Evolutionary conservation across 2,113 vertebrate genomes (phyloP).

Genomic region (Microtus oregoni): DNA sequence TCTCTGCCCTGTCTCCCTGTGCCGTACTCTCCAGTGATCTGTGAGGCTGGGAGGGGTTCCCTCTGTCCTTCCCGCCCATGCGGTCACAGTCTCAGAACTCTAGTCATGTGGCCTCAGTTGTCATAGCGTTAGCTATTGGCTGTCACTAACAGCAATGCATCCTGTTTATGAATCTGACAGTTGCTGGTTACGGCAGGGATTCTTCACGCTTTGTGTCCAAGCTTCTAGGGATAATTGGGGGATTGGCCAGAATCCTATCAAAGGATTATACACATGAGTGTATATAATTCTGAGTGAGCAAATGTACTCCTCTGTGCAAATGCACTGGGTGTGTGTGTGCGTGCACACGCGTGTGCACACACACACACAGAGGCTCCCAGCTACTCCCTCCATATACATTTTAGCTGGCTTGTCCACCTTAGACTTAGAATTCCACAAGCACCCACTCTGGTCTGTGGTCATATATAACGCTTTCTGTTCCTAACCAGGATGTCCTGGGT

Average conservation of each 20-base stretch:
- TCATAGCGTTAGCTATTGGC: background rate
- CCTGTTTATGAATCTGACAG: background rate
- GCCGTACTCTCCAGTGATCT: background rate
- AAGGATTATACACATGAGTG: background rate
- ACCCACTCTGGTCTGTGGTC: background rate
- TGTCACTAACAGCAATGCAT: background rate
- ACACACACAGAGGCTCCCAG: background rate
- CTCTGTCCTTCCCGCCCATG: background rate
- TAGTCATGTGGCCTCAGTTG: background rate
- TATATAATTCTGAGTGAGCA: background rate
- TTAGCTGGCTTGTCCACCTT: background rate
- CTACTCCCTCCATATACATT: background rate
- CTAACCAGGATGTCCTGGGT: background rate
- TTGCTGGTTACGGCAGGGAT: background rate
- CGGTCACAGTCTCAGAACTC: background rate
- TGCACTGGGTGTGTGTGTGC: rapidly evolving
- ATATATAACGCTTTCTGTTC: background rate
- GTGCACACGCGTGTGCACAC: rapidly evolving
- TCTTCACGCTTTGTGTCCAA: background rate
- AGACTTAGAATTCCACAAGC: background rate
- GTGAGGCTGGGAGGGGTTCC: background rate
- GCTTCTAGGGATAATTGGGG: background rate
- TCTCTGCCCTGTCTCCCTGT: background rate
- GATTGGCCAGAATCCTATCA: background rate
- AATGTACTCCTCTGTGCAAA: background rate